Conservation (phyloP, 1,140 invertebrate genomes). For the Planococcus citri region DNA sequence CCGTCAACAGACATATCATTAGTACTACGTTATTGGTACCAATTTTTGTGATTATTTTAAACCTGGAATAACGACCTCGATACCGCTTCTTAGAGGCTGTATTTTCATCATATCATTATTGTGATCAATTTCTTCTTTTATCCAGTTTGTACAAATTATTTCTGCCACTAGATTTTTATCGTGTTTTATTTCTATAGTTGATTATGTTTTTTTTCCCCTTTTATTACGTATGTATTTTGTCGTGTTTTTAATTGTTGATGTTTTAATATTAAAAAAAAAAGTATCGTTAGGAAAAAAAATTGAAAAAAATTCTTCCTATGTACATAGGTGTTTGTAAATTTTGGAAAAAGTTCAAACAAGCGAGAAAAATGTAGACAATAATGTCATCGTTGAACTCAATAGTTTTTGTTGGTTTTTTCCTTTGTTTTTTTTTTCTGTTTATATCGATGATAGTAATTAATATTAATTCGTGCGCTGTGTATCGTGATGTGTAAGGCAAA, state of each 20-base stretch:
- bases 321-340: not conserved
- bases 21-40: not conserved
- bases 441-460: not conserved
- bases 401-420: not conserved
- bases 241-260: not conserved
- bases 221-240: no score
- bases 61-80: not conserved
- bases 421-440: no score
- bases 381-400: not conserved
- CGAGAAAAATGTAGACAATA: not conserved
- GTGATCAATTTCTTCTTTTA: slow-evolving; percentile 10
- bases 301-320: not conserved
- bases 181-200: not conserved
- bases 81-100: not conserved
- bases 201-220: no score
- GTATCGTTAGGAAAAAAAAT: not conserved
- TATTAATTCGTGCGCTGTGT: not conserved
- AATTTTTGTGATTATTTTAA: slow-evolving; percentile 13
- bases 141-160: slow-evolving; percentile 2
- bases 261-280: not conserved
- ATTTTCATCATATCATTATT: slow-evolving; percentile 13
- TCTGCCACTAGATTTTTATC: slow-evolving; percentile 1
- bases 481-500: slow-evolving; percentile 11
- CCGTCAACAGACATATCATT: not conserved
- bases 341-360: not conserved